These are phyloP conservation scores for Aurelia aurita DNA, from an alignment of 30 jellyfish, hydroid and myxozoan genomes.

Conservation along the genomic window DNA sequence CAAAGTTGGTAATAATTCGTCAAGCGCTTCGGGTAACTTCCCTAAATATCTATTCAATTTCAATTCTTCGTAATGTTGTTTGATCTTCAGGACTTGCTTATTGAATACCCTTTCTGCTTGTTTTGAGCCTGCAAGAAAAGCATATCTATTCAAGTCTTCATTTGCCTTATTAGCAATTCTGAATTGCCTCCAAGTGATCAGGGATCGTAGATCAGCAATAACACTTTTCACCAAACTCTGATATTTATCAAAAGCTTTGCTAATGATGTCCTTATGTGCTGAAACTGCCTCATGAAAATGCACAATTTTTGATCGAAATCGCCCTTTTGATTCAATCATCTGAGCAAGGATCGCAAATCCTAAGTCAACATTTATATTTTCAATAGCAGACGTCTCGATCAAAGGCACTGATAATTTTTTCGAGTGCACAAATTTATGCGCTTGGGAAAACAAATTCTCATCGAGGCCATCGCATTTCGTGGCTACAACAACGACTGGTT, in stretches of 20 bases:
- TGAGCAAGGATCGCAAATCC: slow-evolving; percentile 88
- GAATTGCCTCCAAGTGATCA: slow-evolving; percentile 89
- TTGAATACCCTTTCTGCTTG: slow-evolving; percentile 84
- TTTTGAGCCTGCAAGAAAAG: slow-evolving; percentile 75
- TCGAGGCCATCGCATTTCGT: slow-evolving; percentile 94
- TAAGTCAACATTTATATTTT: slow-evolving; percentile 75
- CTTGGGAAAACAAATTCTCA: slow-evolving; percentile 80
- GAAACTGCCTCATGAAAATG: slow-evolving; percentile 79
- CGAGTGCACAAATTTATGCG: slow-evolving; percentile 93
- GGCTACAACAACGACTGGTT: slow-evolving; percentile 97
- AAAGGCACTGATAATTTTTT: slow-evolving; percentile 81
- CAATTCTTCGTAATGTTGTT: slow-evolving; percentile 90
- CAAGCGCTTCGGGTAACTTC: slow-evolving; percentile 95
- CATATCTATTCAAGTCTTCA: slow-evolving; percentile 69
- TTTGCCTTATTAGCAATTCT: slow-evolving; percentile 32
- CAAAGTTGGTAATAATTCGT: slow-evolving; percentile 92
- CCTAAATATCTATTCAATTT: slow-evolving; percentile 85
- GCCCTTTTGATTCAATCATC: slow-evolving; percentile 84
- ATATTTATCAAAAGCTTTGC: slow-evolving; percentile 73
- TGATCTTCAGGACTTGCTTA: slow-evolving; percentile 89
- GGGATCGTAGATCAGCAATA: slow-evolving; percentile 78
- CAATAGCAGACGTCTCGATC: slow-evolving; percentile 94
- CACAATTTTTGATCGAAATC: slow-evolving; percentile 80
- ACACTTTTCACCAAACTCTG: slow-evolving; percentile 77
- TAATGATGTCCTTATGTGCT: slow-evolving; percentile 59